Percentiles rank a stretch among this genome's conserved stretches.
Conservation (phyloP, 2,888 invertebrate species). For the Griposia aprilina region DNA sequence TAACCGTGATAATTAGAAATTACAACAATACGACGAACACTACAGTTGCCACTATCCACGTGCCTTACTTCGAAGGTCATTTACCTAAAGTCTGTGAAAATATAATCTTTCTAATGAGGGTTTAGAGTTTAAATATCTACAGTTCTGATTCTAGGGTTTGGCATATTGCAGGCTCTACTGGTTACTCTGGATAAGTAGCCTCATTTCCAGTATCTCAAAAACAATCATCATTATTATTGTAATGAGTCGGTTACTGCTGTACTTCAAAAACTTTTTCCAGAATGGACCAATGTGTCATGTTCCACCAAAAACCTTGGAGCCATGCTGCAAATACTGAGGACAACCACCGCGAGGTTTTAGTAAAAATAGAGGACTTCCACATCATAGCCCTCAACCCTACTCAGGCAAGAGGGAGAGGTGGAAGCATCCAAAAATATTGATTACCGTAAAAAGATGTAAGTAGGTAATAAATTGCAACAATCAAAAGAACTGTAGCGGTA, state of each 20-base stretch:
- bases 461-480: too few relatives aligned
- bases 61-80: not conserved
- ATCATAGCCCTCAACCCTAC: not conserved
- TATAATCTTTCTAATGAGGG: not conserved
- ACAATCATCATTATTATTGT: not conserved
- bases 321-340: not conserved
- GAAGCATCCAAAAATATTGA: too few relatives aligned
- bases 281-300: not conserved
- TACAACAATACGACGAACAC: not conserved
- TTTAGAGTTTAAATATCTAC: not conserved
- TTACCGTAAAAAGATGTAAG: too few relatives aligned
- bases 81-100: not conserved
- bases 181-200: not conserved
- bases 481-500: too few relatives aligned
- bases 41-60: not conserved
- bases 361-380: not conserved
- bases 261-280: not conserved
- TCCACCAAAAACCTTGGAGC: not conserved
- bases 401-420: not conserved
- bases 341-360: too few relatives aligned
- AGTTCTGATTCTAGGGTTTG: not conserved
- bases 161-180: not conserved
- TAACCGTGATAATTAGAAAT: constrained; percentile 10
- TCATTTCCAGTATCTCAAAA: too few relatives aligned
- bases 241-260: not conserved